These are phyloP conservation scores for Bombus balteatus DNA, from an alignment of 1,140 invertebrate species.

Conservation along the genomic window DNA sequence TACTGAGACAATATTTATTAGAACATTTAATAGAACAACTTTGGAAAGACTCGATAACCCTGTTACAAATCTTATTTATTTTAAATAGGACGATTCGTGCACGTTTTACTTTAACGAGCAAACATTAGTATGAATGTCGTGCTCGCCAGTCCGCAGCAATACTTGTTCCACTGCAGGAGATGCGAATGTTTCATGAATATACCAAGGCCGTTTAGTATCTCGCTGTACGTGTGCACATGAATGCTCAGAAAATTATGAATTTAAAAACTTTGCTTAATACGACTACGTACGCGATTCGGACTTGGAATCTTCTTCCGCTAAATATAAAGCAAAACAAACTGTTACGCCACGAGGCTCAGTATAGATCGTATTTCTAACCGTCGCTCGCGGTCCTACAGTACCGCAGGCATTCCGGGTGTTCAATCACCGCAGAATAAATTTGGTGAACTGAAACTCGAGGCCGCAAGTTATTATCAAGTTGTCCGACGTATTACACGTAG, in stretches of 20 bases:
- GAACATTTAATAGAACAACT: too few relatives aligned
- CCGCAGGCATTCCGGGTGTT: too few relatives aligned
- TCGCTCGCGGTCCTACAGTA: too few relatives aligned
- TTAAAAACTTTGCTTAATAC: too few relatives aligned
- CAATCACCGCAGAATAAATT: too few relatives aligned
- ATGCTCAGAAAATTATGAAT: not conserved
- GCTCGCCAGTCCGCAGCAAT: not conserved
- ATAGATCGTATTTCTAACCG: too few relatives aligned
- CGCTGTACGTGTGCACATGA: not conserved
- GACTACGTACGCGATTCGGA: not conserved
- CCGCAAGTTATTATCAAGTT: too few relatives aligned
- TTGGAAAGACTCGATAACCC: not conserved
- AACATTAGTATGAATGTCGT: slow-evolving; percentile 42
- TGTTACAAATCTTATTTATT: not conserved
- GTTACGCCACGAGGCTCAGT: too few relatives aligned
- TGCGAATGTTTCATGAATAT: not conserved
- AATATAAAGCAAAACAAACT: not conserved
- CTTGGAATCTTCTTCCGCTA: not conserved
- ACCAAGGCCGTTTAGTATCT: not conserved
- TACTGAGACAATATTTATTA: not conserved
- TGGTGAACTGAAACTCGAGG: too few relatives aligned
- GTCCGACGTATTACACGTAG: too few relatives aligned
- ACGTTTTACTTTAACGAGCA: slow-evolving; percentile 5
- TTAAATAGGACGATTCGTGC: not conserved
- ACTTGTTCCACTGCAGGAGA: not conserved